Evolutionary conservation across 2,888 invertebrate genomes (phyloP).

Genomic region (Graphium colonna): DNA sequence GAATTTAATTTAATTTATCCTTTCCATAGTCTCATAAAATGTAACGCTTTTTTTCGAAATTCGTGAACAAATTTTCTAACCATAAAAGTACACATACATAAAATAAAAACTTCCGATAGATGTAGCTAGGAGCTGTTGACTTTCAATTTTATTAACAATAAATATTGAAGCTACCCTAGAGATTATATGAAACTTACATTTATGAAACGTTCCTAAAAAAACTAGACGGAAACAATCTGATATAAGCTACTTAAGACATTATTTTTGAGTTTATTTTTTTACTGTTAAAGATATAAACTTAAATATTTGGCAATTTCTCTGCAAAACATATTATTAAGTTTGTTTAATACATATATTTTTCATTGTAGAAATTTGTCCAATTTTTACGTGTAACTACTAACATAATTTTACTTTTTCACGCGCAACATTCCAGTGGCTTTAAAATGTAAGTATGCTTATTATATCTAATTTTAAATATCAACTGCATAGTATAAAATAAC

Average conservation of each 20-base stretch:
- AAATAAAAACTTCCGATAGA: conserved; percentile 28
- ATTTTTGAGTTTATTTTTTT: too few relatives aligned
- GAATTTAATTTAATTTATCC: too few relatives aligned
- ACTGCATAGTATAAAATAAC: too few relatives aligned
- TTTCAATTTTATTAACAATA: conserved; percentile 1
- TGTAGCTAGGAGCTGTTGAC: conserved; percentile 21
- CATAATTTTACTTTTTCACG: conserved; percentile 50
- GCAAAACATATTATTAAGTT: neutral
- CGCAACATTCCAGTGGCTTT: conserved; percentile 66
- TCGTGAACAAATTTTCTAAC: too few relatives aligned
- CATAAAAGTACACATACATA: too few relatives aligned
- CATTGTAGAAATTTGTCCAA: neutral
- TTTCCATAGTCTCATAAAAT: too few relatives aligned
- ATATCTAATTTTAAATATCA: neutral
- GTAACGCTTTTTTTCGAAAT: too few relatives aligned
- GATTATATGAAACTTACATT: conserved; percentile 69
- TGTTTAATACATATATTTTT: neutral
- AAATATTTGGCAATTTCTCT: conserved; percentile 32
- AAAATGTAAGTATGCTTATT: conserved; percentile 67
- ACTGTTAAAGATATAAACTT: neutral
- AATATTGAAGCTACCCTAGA: conserved; percentile 54
- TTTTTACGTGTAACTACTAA: conserved; percentile 21
- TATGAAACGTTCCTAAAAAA: conserved; percentile 59
- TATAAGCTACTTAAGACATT: too few relatives aligned
- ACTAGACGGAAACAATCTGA: conserved; percentile 35